A percentile compares a stretch with the other conserved stretches of the same genome.
These are phyloP conservation scores for Patella depressa DNA, from an alignment of 2,888 invertebrate genomes.

Conservation along the genomic window DNA sequence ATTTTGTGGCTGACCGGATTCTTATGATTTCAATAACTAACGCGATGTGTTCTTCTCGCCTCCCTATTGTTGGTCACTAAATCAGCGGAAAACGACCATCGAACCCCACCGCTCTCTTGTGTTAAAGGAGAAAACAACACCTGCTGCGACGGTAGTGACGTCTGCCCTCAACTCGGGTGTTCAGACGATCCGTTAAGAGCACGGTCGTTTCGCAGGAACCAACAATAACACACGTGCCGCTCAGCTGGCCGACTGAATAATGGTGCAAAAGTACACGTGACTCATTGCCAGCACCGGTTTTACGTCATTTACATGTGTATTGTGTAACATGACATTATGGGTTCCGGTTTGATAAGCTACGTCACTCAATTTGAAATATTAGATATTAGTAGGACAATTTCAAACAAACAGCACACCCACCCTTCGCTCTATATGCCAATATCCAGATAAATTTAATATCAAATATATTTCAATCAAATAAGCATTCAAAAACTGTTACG, in stretches of 20 bases:
- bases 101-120: background rate
- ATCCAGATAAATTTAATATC: background rate
- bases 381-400: background rate
- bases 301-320: background rate
- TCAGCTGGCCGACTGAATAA: slow-evolving; percentile 7
- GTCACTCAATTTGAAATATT: background rate
- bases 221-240: slow-evolving; percentile 8
- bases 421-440: no score
- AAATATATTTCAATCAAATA: slow-evolving; percentile 4
- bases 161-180: background rate
- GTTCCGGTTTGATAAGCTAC: background rate
- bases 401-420: background rate
- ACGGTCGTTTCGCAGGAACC: background rate
- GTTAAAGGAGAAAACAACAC: background rate
- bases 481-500: background rate
- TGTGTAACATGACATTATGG: background rate
- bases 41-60: background rate
- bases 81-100: slow-evolving; percentile 9
- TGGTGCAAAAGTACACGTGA: background rate
- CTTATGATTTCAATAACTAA: background rate
- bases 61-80: slow-evolving; percentile 2
- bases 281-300: background rate
- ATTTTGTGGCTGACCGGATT: slow-evolving; percentile 5
- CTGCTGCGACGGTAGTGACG: background rate
- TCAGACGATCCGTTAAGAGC: slow-evolving; percentile 1